Base-by-base conservation (phyloP, 2,797 vertebrate species). In the Meriones psammophilus region DNA sequence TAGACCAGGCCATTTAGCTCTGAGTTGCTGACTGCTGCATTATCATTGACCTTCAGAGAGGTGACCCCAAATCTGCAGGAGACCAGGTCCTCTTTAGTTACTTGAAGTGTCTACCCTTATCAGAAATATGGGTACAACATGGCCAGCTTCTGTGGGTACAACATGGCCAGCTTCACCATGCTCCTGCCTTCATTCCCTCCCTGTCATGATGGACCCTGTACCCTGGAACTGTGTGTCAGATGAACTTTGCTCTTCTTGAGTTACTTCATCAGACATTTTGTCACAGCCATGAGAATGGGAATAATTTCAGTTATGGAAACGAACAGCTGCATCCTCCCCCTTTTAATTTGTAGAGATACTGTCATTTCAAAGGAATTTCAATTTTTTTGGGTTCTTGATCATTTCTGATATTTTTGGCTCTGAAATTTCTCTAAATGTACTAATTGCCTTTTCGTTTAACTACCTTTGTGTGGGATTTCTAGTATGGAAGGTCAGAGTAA, bases 391-490 rank as follows among this genome's bases (percentile, higher is more conserved):
- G 84, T 86, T 92, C 24, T 73, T 46, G 9, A 20, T 62, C 30
- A 33, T 95, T 94, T 94, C 54, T 69, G 50, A 39, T 83, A 69
- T 66, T 91, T 94, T 94, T 86, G 60, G 17, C 24, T 94, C 94
- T 74, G 73, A 86, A 12, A 42, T 33, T 79, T 95, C 12, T 89
- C 89, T 73, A 64, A 93, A 28, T 90, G 10, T 9, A 56, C 64
- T 42, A 79, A 64, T 22, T 12, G 39, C 62, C n/a, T 86, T 91
- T 66, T 83, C 12, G 56, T 89, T 76, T 15, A 90, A 50, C 80
- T 50, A 50, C 42, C 17, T 42, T 8, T 33, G 26, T 42, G 2
- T 26, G 46, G 5, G 46, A 85, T 62, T 71, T 46, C 24, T 5
- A 88, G 2, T 13, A n/a, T 88, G 36, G 33, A 22, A 60, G 39